A percentile compares a stretch with the other conserved stretches of the same genome.
Evolutionary conservation across 2,888 invertebrate genomes (phyloP).

Genomic region (Saturnia pavonia): DNA sequence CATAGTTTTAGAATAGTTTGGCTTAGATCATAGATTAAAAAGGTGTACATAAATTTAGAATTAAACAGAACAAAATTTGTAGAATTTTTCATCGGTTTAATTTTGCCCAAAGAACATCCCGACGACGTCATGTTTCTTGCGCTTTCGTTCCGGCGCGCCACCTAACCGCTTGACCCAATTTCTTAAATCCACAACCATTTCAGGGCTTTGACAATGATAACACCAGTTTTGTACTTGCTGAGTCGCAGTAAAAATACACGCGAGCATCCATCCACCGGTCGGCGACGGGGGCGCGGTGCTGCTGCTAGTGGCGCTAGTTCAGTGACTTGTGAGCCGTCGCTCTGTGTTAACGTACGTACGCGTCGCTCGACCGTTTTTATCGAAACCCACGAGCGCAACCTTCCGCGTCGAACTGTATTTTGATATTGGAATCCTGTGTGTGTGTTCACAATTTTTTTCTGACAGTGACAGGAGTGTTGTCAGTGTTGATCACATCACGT

Average conservation of each 20-base stretch:
- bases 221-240: conserved; percentile 50
- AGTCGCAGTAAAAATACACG: conserved; percentile 56
- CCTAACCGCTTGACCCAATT: conserved; percentile 62
- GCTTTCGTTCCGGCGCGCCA: conserved; percentile 29
- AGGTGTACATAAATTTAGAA: too few relatives aligned
- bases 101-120: background rate
- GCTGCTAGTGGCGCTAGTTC: conserved; percentile 66
- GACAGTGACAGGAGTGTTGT: conserved; percentile 72
- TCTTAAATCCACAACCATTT: conserved; percentile 63
- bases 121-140: background rate
- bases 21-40: too few relatives aligned
- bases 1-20: too few relatives aligned
- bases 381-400: conserved; percentile 42
- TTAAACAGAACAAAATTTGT: too few relatives aligned
- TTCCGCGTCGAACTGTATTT: conserved; percentile 41
- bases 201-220: conserved; percentile 71
- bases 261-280: conserved; percentile 52
- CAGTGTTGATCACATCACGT: conserved; percentile 39
- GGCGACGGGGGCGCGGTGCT: conserved; percentile 55
- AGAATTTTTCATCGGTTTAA: background rate
- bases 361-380: conserved; percentile 34
- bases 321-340: conserved; percentile 71
- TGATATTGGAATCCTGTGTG: conserved; percentile 44
- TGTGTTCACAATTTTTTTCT: conserved; percentile 47
- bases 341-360: conserved; percentile 49